phyloP scores from a whole-genome alignment of 2,888 invertebrate species.

The Drosophila paranaensis region DNA sequence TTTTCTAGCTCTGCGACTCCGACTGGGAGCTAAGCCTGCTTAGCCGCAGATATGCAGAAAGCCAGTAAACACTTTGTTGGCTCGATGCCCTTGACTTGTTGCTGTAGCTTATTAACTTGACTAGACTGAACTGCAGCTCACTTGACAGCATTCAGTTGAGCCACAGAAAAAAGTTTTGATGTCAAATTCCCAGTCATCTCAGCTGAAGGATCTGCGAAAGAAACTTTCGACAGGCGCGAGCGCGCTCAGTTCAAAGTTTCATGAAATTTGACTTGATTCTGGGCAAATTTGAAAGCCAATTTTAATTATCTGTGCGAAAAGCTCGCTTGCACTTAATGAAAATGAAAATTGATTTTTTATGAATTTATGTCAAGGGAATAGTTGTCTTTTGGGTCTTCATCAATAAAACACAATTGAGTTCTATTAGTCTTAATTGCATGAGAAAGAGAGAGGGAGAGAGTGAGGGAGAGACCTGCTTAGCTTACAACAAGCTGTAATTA shows the following conservation, averaged over 20 bases:
- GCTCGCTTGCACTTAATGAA: constrained; percentile 22
- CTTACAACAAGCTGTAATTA: not conserved
- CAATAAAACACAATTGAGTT: not conserved
- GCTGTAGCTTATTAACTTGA: constrained; percentile 36
- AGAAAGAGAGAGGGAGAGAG: not conserved
- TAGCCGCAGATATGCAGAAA: not conserved
- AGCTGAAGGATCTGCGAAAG: not conserved
- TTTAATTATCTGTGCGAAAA: not conserved
- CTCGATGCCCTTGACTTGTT: constrained; percentile 7
- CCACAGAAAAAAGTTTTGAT: constrained; percentile 17
- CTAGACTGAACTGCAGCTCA: constrained; percentile 10
- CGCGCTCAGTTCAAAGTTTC: constrained; percentile 3
- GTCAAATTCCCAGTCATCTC: not conserved
- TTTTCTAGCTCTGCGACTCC: not conserved
- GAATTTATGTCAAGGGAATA: not conserved
- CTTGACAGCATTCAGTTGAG: constrained; percentile 15
- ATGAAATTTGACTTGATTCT: constrained; percentile 7
- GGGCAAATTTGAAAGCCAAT: constrained; percentile 15
- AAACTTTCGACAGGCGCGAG: constrained; percentile 4
- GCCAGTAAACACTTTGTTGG: not conserved
- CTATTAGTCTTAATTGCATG: not conserved
- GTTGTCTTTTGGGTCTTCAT: not conserved
- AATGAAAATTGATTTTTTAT: constrained; percentile 58
- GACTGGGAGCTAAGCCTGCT: not conserved
- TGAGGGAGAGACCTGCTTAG: too few species aligned